Percentiles rank a stretch among this genome's conserved stretches.
Conservation (phyloP, 2,888 invertebrate species). For the Himalopsyche kuldschensis region DNA sequence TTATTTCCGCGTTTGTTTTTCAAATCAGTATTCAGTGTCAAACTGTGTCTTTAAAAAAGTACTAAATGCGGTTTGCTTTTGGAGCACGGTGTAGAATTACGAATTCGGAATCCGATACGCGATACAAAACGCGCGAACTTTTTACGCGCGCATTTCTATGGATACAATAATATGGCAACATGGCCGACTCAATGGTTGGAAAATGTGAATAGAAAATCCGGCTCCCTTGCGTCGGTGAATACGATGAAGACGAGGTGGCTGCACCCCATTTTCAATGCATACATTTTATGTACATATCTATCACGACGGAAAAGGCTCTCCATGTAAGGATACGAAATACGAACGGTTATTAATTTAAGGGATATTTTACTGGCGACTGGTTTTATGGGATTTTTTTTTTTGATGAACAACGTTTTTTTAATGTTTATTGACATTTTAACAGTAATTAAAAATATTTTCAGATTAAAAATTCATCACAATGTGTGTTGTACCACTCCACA, state of each 20-base stretch:
- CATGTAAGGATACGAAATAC: too few relatives aligned
- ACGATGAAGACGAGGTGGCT: not conserved
- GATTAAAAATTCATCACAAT: too few relatives aligned
- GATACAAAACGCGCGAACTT: not conserved
- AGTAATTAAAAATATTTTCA: too few relatives aligned
- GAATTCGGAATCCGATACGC: not conserved
- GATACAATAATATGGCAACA: not conserved
- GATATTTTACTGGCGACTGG: too few relatives aligned
- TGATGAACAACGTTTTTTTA: too few relatives aligned
- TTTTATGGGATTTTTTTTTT: too few relatives aligned
- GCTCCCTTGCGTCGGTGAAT: not conserved
- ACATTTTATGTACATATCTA: not conserved
- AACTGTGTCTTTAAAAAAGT: too few relatives aligned
- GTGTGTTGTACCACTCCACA: too few relatives aligned
- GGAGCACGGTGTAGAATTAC: not conserved
- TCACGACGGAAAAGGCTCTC: not conserved
- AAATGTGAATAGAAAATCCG: not conserved
- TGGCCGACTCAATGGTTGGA: not conserved
- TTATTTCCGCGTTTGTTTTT: too few relatives aligned
- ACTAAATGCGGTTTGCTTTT: not conserved
- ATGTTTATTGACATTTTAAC: too few relatives aligned
- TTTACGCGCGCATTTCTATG: not conserved
- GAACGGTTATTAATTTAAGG: too few relatives aligned
- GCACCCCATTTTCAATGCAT: not conserved
- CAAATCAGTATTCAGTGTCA: too few relatives aligned